Percentiles rank a stretch among this genome's conserved stretches.
Evolutionary conservation across 1,140 invertebrate species (phyloP).

Genomic region (Spodoptera litura): DNA sequence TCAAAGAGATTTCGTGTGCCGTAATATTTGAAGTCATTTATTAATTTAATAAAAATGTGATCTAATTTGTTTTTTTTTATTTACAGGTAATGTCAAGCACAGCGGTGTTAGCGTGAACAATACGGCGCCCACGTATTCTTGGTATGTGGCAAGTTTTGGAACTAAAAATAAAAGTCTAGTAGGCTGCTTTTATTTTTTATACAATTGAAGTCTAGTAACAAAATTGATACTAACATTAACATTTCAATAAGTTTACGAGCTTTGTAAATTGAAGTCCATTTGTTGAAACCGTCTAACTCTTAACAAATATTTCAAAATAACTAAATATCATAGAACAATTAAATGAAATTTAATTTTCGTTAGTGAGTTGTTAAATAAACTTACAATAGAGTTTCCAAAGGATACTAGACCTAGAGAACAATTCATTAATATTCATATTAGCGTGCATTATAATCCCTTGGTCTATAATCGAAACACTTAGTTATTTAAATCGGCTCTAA

Average conservation of each 20-base stretch:
- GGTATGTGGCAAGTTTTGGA: neutral
- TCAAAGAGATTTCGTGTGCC: neutral
- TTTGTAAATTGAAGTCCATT: no score
- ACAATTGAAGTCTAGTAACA: no score
- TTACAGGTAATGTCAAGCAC: slow-evolving; percentile 24
- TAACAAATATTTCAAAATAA: no score
- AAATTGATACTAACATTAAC: no score
- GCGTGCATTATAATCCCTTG: neutral
- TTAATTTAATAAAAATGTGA: slow-evolving; percentile 1
- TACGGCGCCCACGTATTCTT: neutral
- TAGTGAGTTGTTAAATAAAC: no score
- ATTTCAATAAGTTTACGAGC: no score
- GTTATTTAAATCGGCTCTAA: slow-evolving; percentile 18
- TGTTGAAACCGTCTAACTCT: no score
- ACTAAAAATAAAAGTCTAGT: neutral
- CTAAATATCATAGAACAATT: no score
- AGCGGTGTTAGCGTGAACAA: neutral
- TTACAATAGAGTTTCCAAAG: neutral
- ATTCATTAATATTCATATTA: neutral
- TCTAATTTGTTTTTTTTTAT: slow-evolving; percentile 20
- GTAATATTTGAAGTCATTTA: neutral
- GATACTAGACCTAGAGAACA: no score
- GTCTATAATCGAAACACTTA: neutral
- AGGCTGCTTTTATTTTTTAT: no score
- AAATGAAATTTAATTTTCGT: no score